Evolutionary conservation across 2,797 vertebrate genomes (phyloP).

Genomic region (Cyclopterus lumpus): DNA sequence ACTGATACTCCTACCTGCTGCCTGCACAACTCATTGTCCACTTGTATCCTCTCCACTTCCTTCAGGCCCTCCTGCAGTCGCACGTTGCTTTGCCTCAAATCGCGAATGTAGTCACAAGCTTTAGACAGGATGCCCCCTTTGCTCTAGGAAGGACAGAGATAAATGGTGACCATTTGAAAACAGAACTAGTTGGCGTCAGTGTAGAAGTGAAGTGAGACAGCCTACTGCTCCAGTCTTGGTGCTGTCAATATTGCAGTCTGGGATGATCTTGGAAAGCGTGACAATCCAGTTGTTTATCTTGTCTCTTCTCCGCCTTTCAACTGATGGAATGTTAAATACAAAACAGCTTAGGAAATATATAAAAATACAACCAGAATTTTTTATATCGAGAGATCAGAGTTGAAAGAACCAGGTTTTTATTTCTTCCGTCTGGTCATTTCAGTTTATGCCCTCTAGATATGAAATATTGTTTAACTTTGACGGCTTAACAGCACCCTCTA

Average conservation of each 20-base stretch:
- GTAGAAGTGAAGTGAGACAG: background rate
- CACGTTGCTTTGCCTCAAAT: conserved; percentile 91
- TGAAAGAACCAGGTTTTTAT: conserved; percentile 18
- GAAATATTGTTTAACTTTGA: conserved; percentile 1
- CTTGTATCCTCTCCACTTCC: conserved; percentile 89
- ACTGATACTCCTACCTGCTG: conserved; percentile 85
- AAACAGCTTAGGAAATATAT: background rate
- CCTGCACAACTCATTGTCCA: conserved; percentile 90
- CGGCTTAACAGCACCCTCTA: conserved; percentile 74
- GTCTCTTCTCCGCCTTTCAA: conserved; percentile 92
- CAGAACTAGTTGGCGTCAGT: background rate
- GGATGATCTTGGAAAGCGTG: conserved; percentile 94
- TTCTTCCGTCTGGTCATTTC: conserved; percentile 5
- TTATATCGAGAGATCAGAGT: background rate
- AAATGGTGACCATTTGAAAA: background rate
- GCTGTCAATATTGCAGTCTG: conserved; percentile 91
- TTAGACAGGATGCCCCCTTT: conserved; percentile 96
- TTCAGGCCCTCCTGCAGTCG: conserved; percentile 90
- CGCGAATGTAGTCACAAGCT: conserved; percentile 93
- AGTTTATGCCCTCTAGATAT: background rate
- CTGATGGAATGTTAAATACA: conserved; percentile 62
- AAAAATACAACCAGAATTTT: background rate
- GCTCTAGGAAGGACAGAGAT: conserved; percentile 79
- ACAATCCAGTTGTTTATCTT: conserved; percentile 98
- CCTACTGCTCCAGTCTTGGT: conserved; percentile 91